A percentile compares a stretch with the other conserved stretches of the same genome.
Evolutionary conservation across 2,888 invertebrate species (phyloP).

Genomic region (Ophioninae sp.): DNA sequence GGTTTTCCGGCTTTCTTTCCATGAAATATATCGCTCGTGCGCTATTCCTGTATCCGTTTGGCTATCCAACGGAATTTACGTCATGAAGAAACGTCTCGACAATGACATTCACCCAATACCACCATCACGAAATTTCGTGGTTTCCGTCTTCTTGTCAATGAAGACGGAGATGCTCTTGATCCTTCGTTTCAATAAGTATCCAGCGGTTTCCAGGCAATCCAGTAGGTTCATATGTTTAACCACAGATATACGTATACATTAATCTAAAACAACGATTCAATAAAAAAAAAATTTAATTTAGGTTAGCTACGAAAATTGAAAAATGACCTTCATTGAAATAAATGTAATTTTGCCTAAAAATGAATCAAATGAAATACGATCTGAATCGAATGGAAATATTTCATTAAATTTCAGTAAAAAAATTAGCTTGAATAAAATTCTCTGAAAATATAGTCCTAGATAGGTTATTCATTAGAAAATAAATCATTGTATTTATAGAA

Average conservation of each 20-base stretch:
- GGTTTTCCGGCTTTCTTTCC: conserved; percentile 46
- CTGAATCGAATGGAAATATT: too few species aligned
- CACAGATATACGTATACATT: background rate
- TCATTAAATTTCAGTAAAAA: too few species aligned
- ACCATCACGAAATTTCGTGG: conserved; percentile 47
- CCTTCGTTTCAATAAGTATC: conserved; percentile 14
- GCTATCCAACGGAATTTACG: conserved; percentile 19
- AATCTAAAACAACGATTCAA: background rate
- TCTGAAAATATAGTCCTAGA: too few species aligned
- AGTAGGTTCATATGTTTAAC: background rate
- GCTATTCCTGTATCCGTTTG: conserved; percentile 18
- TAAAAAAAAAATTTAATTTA: too few species aligned
- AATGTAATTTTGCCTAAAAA: too few species aligned
- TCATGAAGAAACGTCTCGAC: conserved; percentile 48
- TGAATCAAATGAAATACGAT: too few species aligned
- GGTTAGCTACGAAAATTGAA: too few species aligned
- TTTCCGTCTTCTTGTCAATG: conserved; percentile 45
- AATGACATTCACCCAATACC: conserved; percentile 24
- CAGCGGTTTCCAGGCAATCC: conserved; percentile 1
- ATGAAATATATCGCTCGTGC: conserved; percentile 55
- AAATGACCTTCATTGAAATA: too few species aligned
- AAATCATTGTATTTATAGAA: too few species aligned
- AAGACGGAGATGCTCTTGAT: conserved; percentile 50
- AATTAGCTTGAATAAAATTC: too few species aligned
- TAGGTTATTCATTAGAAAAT: too few species aligned